These are phyloP conservation scores for Drosophila baimaii DNA, from an alignment of 1,140 invertebrate genomes.

Conservation along the genomic window DNA sequence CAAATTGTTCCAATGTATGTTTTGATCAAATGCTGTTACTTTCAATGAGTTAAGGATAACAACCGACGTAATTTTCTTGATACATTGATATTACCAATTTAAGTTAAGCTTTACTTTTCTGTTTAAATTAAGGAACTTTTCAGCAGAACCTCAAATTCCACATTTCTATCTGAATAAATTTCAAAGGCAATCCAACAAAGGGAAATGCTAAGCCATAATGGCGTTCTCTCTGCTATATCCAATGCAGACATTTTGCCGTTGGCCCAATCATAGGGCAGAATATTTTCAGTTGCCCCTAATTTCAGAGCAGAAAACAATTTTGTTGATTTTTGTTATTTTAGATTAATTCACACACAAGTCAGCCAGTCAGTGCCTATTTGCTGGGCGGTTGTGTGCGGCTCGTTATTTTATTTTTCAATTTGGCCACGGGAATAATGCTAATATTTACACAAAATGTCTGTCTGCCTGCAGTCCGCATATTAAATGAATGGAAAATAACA, in stretches of 20 bases:
- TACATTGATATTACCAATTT: background rate
- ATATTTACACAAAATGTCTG: constrained; percentile 53
- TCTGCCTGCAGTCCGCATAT: constrained; percentile 32
- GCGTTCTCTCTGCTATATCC: background rate
- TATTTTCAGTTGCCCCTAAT: constrained; percentile 17
- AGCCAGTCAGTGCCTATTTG: constrained; percentile 16
- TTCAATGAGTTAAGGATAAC: background rate
- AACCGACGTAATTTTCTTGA: background rate
- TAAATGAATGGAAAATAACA: constrained; percentile 44
- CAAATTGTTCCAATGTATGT: background rate
- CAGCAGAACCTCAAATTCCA: background rate
- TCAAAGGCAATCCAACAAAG: background rate
- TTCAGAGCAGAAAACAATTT: constrained; percentile 29
- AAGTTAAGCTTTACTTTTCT: background rate
- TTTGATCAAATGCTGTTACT: background rate
- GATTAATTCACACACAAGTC: constrained; percentile 61
- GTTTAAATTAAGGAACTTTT: background rate
- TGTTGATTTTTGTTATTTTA: constrained; percentile 63
- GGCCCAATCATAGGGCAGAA: constrained; percentile 9
- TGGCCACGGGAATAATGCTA: constrained; percentile 49
- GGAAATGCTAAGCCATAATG: background rate
- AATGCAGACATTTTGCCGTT: background rate
- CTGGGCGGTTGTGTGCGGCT: constrained; percentile 25
- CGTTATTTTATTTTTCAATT: constrained; percentile 37
- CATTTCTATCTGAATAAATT: background rate